Evolutionary conservation across 2,113 vertebrate genomes (phyloP), one percentile per base, ranked within the genome.

Genomic region (Ctenodactylus gundi): DNA sequence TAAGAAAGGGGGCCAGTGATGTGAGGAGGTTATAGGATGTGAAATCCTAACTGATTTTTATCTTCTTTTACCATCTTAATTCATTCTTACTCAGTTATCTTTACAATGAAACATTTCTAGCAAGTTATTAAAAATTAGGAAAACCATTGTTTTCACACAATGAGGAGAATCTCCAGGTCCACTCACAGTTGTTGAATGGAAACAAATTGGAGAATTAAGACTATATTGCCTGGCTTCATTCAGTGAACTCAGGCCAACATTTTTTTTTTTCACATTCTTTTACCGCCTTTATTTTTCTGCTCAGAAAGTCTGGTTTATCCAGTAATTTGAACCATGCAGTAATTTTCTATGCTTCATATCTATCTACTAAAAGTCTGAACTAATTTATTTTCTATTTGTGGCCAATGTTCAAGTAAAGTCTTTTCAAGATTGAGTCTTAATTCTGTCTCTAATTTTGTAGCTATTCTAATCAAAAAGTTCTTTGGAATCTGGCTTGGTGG

Each of bases 301-400:
- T 57, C 82, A 82, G 77, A 82, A 89, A 72, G n/a, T 0, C 12
- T 84, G 27, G 34, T 91, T 93, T 91, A 75, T 78, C 17, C 11
- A 77, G 34, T 90, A 94, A 94, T 86, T 83, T 83, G 81, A 93
- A 76, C 57, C 36, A 58, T 62, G 41, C 49, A 84, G 75, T 86
- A 70, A 89, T 93, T 93, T 91, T 64, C 18, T 75, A 21, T 84
- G 88, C 93, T 83, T 95, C 68, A 78, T 91, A 94, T 93, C 44
- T 80, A n/a, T 34, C 62, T 57, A 82, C 3, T 49, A n/a, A 93
- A 94, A 90, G 17, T 9, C 44, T 72, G 36, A 83, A 44, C 36
- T 92, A 64, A 94, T 92, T 77, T 88, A 85, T 91, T 92, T 91
- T 87, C 36, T 75, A 57, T 93, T 91, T 95, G 87, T 86, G 36